A percentile compares a stretch with the other conserved stretches of the same genome.
phyloP scores from a whole-genome alignment of 2,113 vertebrate species.

The Dipodomys ordii region DNA sequence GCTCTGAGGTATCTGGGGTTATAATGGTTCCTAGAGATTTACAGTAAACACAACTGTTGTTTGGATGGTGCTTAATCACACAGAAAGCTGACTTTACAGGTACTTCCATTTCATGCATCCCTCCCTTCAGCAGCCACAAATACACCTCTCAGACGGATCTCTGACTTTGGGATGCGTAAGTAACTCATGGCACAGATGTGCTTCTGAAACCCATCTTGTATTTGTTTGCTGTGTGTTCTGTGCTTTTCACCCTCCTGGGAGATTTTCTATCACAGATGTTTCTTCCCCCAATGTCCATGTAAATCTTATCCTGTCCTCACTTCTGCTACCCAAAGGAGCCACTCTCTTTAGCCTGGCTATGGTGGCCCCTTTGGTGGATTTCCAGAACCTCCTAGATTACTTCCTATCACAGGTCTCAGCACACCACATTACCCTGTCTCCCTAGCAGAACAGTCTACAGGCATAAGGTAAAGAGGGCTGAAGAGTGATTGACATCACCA shows the following conservation, averaged over 20 bases:
- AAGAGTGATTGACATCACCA: background rate
- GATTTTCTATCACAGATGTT: background rate
- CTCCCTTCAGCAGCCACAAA: accelerated
- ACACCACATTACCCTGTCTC: accelerated
- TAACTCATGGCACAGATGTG: accelerated
- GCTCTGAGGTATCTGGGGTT: accelerated
- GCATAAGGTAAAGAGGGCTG: background rate
- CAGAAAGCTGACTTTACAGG: background rate
- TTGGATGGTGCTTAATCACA: background rate
- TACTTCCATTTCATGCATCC: background rate
- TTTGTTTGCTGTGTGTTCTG: accelerated
- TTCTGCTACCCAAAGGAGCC: background rate
- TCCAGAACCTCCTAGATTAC: background rate
- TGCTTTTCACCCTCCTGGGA: accelerated
- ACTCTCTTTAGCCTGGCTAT: background rate
- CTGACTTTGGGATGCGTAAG: accelerated
- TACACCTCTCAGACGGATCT: background rate
- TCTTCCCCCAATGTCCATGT: background rate
- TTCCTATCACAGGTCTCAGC: background rate
- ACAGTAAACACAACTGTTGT: background rate
- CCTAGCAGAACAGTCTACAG: background rate
- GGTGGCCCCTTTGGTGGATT: background rate
- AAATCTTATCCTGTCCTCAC: background rate
- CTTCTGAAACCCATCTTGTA: background rate
- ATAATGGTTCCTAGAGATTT: background rate